Percentiles rank a stretch among this genome's conserved stretches.
phyloP scores from a whole-genome alignment of 2,888 invertebrate species.

The Harpalus rufipes region DNA sequence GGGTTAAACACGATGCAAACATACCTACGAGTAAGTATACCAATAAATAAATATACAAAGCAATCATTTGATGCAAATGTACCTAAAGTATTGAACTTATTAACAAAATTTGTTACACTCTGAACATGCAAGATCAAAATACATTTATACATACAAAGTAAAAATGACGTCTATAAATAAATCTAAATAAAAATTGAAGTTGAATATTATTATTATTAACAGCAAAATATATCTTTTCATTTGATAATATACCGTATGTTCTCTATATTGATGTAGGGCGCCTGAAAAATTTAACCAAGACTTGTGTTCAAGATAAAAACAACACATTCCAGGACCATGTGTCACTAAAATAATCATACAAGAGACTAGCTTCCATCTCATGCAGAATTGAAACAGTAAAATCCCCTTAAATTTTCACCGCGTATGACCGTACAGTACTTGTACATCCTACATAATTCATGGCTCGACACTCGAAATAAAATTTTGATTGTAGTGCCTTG shows the following conservation, averaged over 20 bases:
- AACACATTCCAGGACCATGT: background rate
- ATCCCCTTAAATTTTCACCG: conserved; percentile 19
- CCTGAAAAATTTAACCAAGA: background rate
- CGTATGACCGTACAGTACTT: conserved; percentile 8
- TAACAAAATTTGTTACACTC: too few relatives aligned
- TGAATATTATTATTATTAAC: background rate
- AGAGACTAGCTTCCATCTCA: conserved; percentile 16
- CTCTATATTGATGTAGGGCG: background rate
- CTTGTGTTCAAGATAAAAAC: background rate
- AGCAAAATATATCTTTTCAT: background rate
- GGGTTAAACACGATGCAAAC: too few relatives aligned
- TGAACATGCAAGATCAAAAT: too few relatives aligned
- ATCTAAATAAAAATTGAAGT: too few relatives aligned
- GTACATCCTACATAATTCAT: conserved; percentile 39
- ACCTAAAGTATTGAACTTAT: too few relatives aligned
- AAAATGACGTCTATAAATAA: too few relatives aligned
- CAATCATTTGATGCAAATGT: too few relatives aligned
- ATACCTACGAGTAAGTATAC: too few relatives aligned
- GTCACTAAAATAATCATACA: conserved; percentile 13
- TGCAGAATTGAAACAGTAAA: conserved; percentile 17
- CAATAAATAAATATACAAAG: too few relatives aligned
- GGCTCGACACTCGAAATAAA: background rate
- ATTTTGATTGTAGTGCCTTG: conserved; percentile 33
- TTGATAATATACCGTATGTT: background rate
- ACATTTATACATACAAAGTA: too few relatives aligned